Evolutionary conservation across 2,797 vertebrate genomes (phyloP).

Genomic region (Epinephelus awoara): DNA sequence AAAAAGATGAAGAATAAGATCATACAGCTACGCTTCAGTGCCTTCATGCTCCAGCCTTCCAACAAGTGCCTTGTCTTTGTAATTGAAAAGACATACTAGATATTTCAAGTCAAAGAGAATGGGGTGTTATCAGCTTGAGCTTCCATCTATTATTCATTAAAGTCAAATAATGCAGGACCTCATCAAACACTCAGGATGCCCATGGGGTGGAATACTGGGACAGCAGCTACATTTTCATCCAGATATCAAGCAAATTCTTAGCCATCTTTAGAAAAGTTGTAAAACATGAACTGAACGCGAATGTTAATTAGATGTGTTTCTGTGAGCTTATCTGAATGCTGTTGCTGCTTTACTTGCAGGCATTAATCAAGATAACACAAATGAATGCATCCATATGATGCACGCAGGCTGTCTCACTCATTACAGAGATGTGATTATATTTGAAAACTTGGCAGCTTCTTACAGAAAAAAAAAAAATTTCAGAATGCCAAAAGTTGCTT

Average conservation of each 20-base stretch:
- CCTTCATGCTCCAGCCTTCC: neutral
- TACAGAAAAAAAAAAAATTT: neutral
- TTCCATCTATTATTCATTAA: slow-evolving; percentile 43
- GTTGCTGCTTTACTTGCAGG: neutral
- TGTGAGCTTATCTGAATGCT: neutral
- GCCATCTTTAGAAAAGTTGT: slow-evolving; percentile 3
- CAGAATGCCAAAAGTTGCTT: too few species aligned
- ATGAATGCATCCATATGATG: neutral
- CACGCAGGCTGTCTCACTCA: neutral
- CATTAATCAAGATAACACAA: neutral
- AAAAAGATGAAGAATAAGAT: slow-evolving; percentile 33
- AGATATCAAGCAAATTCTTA: neutral
- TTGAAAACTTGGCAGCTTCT: neutral
- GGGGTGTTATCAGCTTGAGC: slow-evolving; percentile 13
- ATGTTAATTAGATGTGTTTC: neutral
- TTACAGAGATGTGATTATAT: neutral
- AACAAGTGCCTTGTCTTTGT: slow-evolving; percentile 25
- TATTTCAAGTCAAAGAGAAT: slow-evolving; percentile 38
- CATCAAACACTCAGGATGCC: slow-evolving; percentile 4
- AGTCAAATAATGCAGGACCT: slow-evolving; percentile 47
- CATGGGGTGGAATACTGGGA: neutral
- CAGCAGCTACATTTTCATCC: slow-evolving; percentile 1
- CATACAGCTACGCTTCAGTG: slow-evolving; percentile 12
- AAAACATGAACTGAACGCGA: neutral
- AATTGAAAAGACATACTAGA: slow-evolving; percentile 25